phyloP scores from a whole-genome alignment of 2,888 invertebrate species.

The Nomada fabriciana region DNA sequence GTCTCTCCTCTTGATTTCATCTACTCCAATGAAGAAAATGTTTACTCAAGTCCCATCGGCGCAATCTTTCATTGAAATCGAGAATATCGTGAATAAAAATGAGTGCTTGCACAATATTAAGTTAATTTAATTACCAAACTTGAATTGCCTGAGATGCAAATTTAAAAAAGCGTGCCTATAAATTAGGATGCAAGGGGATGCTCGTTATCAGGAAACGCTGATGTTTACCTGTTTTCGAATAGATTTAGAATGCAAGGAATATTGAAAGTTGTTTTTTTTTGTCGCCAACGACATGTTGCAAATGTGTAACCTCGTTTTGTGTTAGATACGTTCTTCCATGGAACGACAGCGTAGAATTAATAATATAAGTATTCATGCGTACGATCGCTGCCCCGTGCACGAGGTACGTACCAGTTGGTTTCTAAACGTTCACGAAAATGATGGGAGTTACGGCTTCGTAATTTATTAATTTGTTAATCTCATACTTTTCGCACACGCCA shows the following conservation, averaged over 20 bases:
- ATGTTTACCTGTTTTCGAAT: too few relatives aligned
- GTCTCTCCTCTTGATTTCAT: neutral
- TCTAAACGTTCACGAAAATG: conserved; percentile 4
- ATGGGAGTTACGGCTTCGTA: neutral
- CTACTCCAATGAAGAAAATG: neutral
- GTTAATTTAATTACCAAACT: too few relatives aligned
- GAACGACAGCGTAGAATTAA: conserved; percentile 36
- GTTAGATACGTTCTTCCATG: conserved; percentile 8
- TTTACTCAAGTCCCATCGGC: neutral
- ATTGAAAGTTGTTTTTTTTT: neutral
- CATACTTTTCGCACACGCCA: conserved; percentile 23
- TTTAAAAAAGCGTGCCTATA: too few relatives aligned
- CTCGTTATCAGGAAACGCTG: too few relatives aligned
- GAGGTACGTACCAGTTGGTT: conserved; percentile 63
- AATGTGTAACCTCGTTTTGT: neutral
- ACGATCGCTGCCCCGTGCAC: conserved; percentile 61
- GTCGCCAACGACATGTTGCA: conserved; percentile 5
- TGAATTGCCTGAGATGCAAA: too few relatives aligned
- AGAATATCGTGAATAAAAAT: neutral
- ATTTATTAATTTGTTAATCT: conserved; percentile 13
- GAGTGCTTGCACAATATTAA: neutral
- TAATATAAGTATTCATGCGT: conserved; percentile 51
- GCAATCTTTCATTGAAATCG: neutral
- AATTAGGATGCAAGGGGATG: too few relatives aligned
- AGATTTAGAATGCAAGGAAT: neutral